Conservation (phyloP, 2,888 invertebrate species). For the Ametastegia equiseti region DNA sequence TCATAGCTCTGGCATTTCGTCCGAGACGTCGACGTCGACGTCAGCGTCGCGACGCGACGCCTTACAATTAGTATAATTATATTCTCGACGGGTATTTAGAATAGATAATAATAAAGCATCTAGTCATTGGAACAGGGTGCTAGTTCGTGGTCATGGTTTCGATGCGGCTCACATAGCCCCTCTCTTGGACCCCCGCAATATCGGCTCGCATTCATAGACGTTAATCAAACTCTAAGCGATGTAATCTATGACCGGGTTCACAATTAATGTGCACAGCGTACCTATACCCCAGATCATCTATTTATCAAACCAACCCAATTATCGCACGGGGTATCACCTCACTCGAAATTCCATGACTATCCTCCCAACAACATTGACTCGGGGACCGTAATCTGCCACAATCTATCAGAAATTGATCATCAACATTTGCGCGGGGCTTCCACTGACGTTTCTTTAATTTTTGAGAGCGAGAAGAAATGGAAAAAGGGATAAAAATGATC, state of each 20-base stretch:
- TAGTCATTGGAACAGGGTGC: not conserved
- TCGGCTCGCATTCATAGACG: constrained; percentile 64
- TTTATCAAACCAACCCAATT: constrained; percentile 66
- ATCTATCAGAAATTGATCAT: not conserved
- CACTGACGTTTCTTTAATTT: not conserved
- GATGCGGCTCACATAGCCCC: not conserved
- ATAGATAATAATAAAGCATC: constrained; percentile 13
- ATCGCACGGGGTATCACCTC: constrained; percentile 55
- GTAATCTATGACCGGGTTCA: constrained; percentile 62
- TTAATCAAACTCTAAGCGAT: constrained; percentile 67
- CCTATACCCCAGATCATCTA: constrained; percentile 63
- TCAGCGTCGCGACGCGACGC: not conserved
- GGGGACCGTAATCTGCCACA: not conserved
- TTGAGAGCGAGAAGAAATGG: not conserved
- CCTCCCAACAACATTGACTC: not conserved
- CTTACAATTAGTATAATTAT: not conserved
- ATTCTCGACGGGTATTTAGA: not conserved
- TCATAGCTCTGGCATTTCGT: constrained; percentile 20
- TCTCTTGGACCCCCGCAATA: constrained; percentile 62
- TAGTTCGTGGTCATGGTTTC: not conserved
- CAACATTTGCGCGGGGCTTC: not conserved
- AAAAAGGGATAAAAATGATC: no score
- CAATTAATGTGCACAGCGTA: constrained; percentile 60
- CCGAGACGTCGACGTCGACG: no score
- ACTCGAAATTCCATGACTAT: constrained; percentile 17